phyloP scores from a whole-genome alignment of 2,113 vertebrate species.

The Erythrolamprus reginae region DNA sequence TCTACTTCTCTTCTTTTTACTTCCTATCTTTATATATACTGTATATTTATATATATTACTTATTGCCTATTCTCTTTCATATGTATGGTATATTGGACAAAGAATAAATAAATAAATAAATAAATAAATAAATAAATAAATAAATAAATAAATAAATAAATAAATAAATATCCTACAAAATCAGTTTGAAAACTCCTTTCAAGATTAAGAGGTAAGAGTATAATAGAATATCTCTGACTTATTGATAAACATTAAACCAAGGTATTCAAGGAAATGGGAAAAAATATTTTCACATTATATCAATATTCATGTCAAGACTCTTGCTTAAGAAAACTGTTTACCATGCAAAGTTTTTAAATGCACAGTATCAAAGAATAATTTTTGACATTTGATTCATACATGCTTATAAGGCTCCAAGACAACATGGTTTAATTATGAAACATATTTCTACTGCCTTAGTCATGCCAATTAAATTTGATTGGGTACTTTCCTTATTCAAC shows the following conservation, averaged over 20 bases:
- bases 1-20: no score
- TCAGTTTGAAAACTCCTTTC: conserved; percentile 27
- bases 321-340: conserved; percentile 73
- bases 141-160: no score
- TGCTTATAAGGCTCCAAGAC: conserved; percentile 87
- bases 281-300: conserved; percentile 65
- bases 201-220: conserved; percentile 21
- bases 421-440: conserved; percentile 97
- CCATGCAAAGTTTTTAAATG: conserved; percentile 78
- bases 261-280: conserved; percentile 57
- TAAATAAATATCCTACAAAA: background rate
- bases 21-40: no score
- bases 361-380: conserved; percentile 83
- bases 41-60: no score
- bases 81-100: no score
- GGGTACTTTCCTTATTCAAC: conserved; percentile 99
- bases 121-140: no score
- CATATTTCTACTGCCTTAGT: conserved; percentile 94
- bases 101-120: no score
- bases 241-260: conserved; percentile 49
- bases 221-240: conserved; percentile 37
- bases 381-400: conserved; percentile 92
- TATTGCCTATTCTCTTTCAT: no score
- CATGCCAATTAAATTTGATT: conserved; percentile 99
- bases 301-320: conserved; percentile 65